A percentile compares a stretch with the other conserved stretches of the same genome.
phyloP scores from a whole-genome alignment of 2,888 invertebrate species.

The Sminthurinus aureus region DNA sequence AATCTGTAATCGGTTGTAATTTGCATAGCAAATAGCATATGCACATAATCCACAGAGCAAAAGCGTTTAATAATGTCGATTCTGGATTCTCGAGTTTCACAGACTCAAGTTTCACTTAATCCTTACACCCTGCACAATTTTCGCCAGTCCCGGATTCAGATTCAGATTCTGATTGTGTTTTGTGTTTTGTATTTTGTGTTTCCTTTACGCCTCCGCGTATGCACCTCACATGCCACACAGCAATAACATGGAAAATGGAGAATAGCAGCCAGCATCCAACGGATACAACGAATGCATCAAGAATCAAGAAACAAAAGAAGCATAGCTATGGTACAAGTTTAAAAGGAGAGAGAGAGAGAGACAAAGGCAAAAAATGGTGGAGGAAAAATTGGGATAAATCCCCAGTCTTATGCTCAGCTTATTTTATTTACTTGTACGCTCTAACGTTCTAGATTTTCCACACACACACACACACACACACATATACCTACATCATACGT shows the following conservation, averaged over 20 bases:
- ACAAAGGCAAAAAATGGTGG: neutral
- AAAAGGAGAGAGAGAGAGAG: neutral
- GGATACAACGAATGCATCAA: no score
- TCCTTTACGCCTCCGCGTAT: no score
- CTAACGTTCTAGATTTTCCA: no score
- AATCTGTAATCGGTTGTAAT: no score
- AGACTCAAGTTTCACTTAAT: neutral
- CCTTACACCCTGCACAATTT: neutral
- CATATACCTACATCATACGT: no score
- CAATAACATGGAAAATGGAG: no score
- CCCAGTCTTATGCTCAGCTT: slow-evolving; percentile 12
- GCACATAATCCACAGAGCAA: neutral
- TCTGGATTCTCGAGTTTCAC: neutral
- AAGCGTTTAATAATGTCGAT: no score
- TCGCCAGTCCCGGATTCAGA: neutral
- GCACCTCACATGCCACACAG: no score
- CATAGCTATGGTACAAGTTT: neutral
- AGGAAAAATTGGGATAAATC: slow-evolving; percentile 17
- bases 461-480: no score
- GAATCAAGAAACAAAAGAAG: no score
- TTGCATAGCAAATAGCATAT: neutral
- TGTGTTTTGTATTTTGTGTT: no score
- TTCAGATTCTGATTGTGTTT: neutral
- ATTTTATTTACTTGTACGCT: neutral
- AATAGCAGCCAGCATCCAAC: no score